These are phyloP conservation scores for Saturnia japonica DNA, from an alignment of 2,888 invertebrate genomes.

Conservation along the genomic window DNA sequence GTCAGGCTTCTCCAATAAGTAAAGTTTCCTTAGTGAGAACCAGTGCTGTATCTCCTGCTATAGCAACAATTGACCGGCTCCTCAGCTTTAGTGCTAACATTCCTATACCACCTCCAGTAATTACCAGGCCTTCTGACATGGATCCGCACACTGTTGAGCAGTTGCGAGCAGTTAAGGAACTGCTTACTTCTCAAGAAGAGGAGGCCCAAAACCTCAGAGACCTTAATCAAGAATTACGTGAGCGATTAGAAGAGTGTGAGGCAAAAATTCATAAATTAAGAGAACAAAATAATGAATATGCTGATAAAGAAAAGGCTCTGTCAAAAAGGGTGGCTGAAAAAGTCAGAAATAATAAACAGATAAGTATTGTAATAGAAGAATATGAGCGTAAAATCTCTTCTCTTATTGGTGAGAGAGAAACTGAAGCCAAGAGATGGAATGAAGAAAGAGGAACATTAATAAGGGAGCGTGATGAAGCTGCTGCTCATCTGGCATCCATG, in stretches of 20 bases:
- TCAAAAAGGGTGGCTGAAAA: conserved; percentile 77
- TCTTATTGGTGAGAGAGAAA: conserved; percentile 87
- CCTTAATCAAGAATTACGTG: conserved; percentile 75
- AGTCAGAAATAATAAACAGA: conserved; percentile 80
- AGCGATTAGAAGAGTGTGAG: conserved; percentile 74
- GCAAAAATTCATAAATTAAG: conserved; percentile 72
- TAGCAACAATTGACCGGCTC: conserved; percentile 77
- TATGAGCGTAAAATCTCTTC: conserved; percentile 91
- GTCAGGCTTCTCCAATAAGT: conserved; percentile 59
- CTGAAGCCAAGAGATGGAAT: conserved; percentile 83
- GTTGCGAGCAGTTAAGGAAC: conserved; percentile 81
- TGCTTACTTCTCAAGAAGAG: conserved; percentile 80
- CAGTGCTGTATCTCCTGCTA: conserved; percentile 72
- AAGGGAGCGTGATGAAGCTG: conserved; percentile 83
- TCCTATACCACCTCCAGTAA: conserved; percentile 74
- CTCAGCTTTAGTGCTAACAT: conserved; percentile 70
- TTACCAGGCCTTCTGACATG: conserved; percentile 70
- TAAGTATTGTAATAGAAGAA: conserved; percentile 89
- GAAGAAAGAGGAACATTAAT: conserved; percentile 79
- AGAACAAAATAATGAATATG: conserved; percentile 77
- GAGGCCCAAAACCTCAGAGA: conserved; percentile 80
- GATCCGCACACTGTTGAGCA: conserved; percentile 83
- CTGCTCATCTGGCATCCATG: conserved; percentile 83
- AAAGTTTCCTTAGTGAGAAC: conserved; percentile 69
- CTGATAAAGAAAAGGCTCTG: conserved; percentile 76